Conservation (phyloP, 2,113 vertebrate species). For the Ophiodon elongatus region DNA sequence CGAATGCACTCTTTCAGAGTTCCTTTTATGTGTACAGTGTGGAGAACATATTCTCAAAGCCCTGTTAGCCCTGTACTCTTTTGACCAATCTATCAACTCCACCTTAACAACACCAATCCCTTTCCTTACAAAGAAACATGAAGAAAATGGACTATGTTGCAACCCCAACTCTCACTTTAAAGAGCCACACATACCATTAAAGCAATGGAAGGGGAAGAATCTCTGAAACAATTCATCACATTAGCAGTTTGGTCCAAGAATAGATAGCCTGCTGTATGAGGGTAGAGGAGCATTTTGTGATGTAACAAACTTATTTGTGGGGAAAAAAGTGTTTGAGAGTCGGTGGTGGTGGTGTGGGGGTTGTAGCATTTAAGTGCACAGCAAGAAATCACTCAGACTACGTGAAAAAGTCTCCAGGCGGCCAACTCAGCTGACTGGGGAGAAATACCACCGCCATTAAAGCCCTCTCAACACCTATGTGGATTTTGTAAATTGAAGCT, state of each 20-base stretch:
- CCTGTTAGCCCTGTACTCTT: slow-evolving; percentile 16
- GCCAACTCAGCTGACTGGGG: slow-evolving; percentile 59
- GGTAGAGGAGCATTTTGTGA: slow-evolving; percentile 53
- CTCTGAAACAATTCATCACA: slow-evolving; percentile 56
- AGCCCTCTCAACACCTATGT: slow-evolving; percentile 69
- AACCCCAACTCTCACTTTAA: slow-evolving; percentile 17
- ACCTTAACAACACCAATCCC: neutral
- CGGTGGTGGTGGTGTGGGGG: slow-evolving; percentile 34
- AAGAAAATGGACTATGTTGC: slow-evolving; percentile 14
- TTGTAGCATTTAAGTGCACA: slow-evolving; percentile 68
- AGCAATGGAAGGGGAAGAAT: slow-evolving; percentile 42
- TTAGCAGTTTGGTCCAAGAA: slow-evolving; percentile 59
- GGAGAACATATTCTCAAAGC: slow-evolving; percentile 20
- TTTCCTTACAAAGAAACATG: slow-evolving; percentile 8
- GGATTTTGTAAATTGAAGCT: slow-evolving; percentile 75
- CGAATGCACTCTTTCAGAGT: neutral
- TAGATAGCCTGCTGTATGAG: slow-evolving; percentile 52
- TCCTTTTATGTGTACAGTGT: slow-evolving; percentile 23
- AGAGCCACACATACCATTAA: slow-evolving; percentile 32
- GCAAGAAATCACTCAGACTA: slow-evolving; percentile 70
- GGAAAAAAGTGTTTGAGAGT: slow-evolving; percentile 29
- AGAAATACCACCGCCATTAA: slow-evolving; percentile 64
- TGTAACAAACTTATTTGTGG: slow-evolving; percentile 74
- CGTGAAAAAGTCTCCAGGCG: slow-evolving; percentile 60
- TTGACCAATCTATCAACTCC: slow-evolving; percentile 22